Conservation (phyloP, 92 coral and sea anemone genomes). For the Heliopora coerulea region DNA sequence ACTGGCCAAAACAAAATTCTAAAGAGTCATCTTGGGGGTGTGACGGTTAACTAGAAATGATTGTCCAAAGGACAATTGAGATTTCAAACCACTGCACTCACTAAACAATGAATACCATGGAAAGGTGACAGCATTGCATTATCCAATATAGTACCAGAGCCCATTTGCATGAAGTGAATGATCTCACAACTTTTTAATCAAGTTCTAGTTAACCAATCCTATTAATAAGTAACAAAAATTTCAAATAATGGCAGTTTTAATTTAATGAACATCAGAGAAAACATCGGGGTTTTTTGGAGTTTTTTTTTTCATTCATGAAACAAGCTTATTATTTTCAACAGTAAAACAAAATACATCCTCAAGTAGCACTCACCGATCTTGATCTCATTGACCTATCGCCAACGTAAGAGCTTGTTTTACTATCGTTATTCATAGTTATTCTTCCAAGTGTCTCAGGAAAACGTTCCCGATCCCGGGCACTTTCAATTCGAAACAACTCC, state of each 20-base stretch:
- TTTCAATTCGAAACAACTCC: neutral
- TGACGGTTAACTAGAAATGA: no score
- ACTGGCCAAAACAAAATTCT: no score
- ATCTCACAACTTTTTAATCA: no score
- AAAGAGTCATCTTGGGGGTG: no score
- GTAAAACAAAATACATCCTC: neutral
- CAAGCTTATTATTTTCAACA: neutral
- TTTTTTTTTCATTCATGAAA: neutral
- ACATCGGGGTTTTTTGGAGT: no score
- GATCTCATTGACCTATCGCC: slow-evolving; percentile 9
- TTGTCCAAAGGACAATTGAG: no score
- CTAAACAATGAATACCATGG: no score
- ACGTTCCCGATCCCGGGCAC: neutral
- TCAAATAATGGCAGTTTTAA: no score
- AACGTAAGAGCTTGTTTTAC: slow-evolving; percentile 1
- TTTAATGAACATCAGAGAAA: no score
- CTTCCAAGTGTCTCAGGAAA: neutral
- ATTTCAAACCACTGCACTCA: no score
- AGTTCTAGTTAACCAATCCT: neutral
- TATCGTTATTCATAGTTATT: slow-evolving; percentile 6
- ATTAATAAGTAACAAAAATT: neutral
- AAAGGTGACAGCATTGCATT: neutral
- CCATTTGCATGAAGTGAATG: no score
- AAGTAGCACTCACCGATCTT: slow-evolving; percentile 18
- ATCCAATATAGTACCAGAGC: neutral